Evolutionary conservation across 1,140 invertebrate species (phyloP), one percentile per base, ranked within the genome.

Genomic region (Heliconius congener): DNA sequence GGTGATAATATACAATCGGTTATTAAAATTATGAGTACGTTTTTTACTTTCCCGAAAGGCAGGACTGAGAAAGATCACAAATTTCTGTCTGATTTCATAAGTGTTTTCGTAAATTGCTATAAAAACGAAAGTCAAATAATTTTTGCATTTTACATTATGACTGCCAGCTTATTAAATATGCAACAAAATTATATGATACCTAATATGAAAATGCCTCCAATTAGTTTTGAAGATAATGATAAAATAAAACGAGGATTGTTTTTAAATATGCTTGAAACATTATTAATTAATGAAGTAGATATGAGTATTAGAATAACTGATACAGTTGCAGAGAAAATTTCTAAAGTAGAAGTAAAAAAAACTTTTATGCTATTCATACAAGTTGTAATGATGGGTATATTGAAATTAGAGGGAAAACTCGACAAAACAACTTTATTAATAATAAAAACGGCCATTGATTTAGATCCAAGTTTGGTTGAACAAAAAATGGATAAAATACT

Each of bases 101-200:
- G 87, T 71, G 81, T 87, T 27, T 93, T 94, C 83, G 88, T 92
- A 0, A 87, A 80, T 39, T 90, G 89, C 71, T 93, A 85, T n/a
- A 81, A 77, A 77, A 87, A 70, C 50, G 93, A 94, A 73, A 88
- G 85, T 78, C 92, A 93, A 78, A 79, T 93, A 11, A 76, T 93
- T n/a, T 94, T 94, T 77, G 87, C 87, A 30, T 93, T 93, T 75
- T 94, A 88, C 55, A 90, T 93, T 27, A 93, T 94, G 83, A 82
- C 82, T 1, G 73, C 83, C 1, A 89, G 85, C 71, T 83, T 85
- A 55, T 81, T 94, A 39, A 85, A 88, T 74, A 90, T 94, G 84
- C 76, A 80, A 19, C 93, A 94, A 77, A 86, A 83, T 60, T 94
- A 93, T 73, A 85, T 94, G 46, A 86, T 60, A 6, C 88, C 93